Evolutionary conservation across 2,888 invertebrate species (phyloP).

Genomic region (Schrankia costaestrigalis): DNA sequence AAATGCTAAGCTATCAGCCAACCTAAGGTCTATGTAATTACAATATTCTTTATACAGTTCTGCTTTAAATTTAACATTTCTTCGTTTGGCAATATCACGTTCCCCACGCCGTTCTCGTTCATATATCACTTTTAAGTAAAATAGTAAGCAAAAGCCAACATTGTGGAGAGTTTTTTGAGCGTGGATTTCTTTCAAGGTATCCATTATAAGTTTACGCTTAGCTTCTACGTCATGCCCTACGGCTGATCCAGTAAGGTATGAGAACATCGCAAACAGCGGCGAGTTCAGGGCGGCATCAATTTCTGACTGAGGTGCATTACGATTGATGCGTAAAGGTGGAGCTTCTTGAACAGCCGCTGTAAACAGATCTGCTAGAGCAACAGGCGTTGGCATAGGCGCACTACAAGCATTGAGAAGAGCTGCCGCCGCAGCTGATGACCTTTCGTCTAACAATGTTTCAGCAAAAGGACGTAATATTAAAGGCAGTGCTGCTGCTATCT

Average conservation of each 20-base stretch:
- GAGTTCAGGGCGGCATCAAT: constrained; percentile 86
- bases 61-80: constrained; percentile 87
- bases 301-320: constrained; percentile 73
- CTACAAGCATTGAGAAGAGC: constrained; percentile 62
- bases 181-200: constrained; percentile 90
- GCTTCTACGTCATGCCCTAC: constrained; percentile 81
- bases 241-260: constrained; percentile 86
- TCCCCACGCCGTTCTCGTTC: constrained; percentile 77
- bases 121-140: constrained; percentile 90
- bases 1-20: constrained; percentile 86
- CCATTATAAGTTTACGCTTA: constrained; percentile 88
- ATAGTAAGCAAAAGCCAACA: constrained; percentile 92
- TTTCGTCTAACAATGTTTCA: constrained; percentile 71
- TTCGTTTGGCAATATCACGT: constrained; percentile 75
- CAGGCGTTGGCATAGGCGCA: constrained; percentile 62
- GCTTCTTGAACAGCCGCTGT: constrained; percentile 74
- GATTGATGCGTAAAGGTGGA: constrained; percentile 70
- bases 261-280: constrained; percentile 93
- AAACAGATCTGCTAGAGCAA: constrained; percentile 69
- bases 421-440: constrained; percentile 59
- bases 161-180: constrained; percentile 83
- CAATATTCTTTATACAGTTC: constrained; percentile 94
- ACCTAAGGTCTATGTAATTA: constrained; percentile 87
- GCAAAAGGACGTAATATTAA: constrained; percentile 65
- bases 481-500: constrained; percentile 71